A percentile compares a stretch with the other conserved stretches of the same genome.
phyloP scores from a whole-genome alignment of 2,888 invertebrate genomes.

The Eurytoma adleriae region DNA sequence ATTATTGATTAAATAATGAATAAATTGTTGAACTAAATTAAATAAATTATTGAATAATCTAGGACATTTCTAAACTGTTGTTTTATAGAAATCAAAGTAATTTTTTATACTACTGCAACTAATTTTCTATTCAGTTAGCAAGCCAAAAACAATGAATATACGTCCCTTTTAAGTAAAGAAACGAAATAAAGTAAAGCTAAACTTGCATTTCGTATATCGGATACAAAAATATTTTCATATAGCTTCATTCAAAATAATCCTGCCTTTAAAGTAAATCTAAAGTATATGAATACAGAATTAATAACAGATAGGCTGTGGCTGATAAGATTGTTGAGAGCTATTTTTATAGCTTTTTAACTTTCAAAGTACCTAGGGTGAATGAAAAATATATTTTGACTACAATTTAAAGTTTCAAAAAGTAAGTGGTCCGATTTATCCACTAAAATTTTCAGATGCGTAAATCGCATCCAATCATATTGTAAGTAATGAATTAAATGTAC shows the following conservation, averaged over 20 bases:
- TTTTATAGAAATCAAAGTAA: no score
- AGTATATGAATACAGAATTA: constrained; percentile 71
- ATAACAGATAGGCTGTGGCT: constrained; percentile 74
- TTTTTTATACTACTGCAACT: no score
- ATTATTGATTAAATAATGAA: no score
- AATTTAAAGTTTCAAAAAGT: constrained; percentile 68
- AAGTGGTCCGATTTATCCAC: constrained; percentile 52
- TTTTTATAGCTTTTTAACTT: constrained; percentile 75
- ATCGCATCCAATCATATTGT: constrained; percentile 23
- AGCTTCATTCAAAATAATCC: constrained; percentile 73
- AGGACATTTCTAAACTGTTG: no score
- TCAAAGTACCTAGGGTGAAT: constrained; percentile 69
- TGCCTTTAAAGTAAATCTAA: constrained; percentile 71
- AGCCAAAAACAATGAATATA: no score
- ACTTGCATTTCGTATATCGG: constrained; percentile 54
- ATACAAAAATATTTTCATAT: constrained; percentile 70
- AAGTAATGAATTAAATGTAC: constrained; percentile 14
- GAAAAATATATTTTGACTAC: constrained; percentile 75
- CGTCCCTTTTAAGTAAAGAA: not conserved
- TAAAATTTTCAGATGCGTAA: constrained; percentile 34
- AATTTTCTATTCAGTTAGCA: no score
- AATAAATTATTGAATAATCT: no score
- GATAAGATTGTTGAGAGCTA: constrained; percentile 73
- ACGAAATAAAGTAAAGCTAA: constrained; percentile 20
- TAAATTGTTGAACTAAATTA: no score